Evolutionary conservation across 2,888 invertebrate genomes (phyloP).

Genomic region (Epsilonema sp.): DNA sequence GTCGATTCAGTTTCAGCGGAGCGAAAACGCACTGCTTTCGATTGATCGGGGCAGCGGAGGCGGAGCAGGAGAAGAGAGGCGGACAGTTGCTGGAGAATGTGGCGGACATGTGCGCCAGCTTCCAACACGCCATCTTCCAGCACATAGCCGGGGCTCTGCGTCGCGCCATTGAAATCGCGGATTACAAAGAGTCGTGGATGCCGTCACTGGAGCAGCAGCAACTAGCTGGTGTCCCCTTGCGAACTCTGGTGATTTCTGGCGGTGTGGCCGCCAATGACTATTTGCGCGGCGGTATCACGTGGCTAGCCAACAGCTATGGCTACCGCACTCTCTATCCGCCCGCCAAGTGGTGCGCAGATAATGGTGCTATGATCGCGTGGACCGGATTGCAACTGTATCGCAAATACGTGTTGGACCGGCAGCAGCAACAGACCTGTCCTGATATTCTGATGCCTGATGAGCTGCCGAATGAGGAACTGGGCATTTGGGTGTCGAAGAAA

Average conservation of each 20-base stretch:
- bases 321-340: not conserved
- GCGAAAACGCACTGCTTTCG: no score
- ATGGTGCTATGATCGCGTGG: not conserved
- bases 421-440: not conserved
- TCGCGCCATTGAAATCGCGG: not conserved
- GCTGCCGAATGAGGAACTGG: not conserved
- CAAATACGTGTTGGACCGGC: no score
- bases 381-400: not conserved
- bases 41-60: no score
- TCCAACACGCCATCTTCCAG: slow-evolving; percentile 23
- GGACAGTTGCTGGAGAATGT: no score
- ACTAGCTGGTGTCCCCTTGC: not conserved
- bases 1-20: no score
- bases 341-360: not conserved
- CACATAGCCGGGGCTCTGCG: not conserved
- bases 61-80: no score
- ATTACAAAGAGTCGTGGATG: not conserved
- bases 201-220: no score
- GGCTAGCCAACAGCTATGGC: not conserved
- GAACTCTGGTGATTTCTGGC: slow-evolving; percentile 53
- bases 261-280: slow-evolving; percentile 84
- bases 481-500: not conserved
- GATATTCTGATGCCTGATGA: not conserved
- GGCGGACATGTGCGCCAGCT: slow-evolving; percentile 31
- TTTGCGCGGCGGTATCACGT: slow-evolving; percentile 45